Percentiles rank a stretch among this genome's conserved stretches.
Conservation (phyloP, 1,140 invertebrate species). For the Bombus terrestris region DNA sequence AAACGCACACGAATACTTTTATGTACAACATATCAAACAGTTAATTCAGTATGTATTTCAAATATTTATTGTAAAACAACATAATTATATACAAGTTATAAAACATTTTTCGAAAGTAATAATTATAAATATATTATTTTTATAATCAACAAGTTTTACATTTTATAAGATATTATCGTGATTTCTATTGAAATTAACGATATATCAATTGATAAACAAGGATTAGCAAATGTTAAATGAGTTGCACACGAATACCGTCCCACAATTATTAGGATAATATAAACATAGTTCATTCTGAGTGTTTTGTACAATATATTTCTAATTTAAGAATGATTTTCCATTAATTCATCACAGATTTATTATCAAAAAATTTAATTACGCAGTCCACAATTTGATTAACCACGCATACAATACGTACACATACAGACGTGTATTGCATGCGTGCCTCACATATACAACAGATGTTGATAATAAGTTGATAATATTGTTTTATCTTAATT, state of each 20-base stretch:
- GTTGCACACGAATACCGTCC: background rate
- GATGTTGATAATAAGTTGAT: background rate
- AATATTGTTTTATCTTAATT: background rate
- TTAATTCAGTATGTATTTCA: background rate
- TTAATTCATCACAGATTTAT: background rate
- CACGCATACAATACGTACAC: background rate
- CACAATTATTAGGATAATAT: background rate
- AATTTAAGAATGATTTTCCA: background rate
- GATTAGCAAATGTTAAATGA: background rate
- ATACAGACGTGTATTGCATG: background rate
- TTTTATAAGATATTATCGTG: background rate
- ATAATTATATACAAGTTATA: background rate
- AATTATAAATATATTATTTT: background rate
- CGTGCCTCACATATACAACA: too few relatives aligned
- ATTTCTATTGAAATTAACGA: background rate
- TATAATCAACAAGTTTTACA: background rate
- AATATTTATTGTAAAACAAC: conserved; percentile 24
- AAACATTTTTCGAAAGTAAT: background rate
- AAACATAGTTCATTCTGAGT: background rate
- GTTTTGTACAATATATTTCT: too few relatives aligned
- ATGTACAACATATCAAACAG: background rate
- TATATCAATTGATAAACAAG: background rate
- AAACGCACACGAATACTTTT: background rate
- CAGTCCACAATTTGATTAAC: too few relatives aligned
- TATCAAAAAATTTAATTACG: background rate